Evolutionary conservation across 2,113 vertebrate species (phyloP).

Genomic region (Fulmarus glacialis): DNA sequence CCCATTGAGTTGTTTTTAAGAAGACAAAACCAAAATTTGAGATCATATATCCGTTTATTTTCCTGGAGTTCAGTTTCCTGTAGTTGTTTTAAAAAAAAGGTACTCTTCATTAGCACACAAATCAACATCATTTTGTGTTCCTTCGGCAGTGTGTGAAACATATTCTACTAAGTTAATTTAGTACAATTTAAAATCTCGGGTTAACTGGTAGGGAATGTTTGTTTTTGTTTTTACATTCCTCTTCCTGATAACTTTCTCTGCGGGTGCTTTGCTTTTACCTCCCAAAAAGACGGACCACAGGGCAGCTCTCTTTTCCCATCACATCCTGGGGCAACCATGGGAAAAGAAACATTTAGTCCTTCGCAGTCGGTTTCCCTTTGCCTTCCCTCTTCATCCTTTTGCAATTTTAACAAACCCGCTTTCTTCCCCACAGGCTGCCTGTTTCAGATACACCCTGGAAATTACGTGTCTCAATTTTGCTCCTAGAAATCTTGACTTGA

Average conservation of each 20-base stretch:
- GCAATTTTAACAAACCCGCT: background rate
- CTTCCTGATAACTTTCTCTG: background rate
- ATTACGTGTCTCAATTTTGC: slow-evolving; percentile 9
- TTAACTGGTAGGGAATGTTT: background rate
- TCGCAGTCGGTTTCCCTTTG: background rate
- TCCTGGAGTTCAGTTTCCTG: background rate
- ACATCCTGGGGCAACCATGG: background rate
- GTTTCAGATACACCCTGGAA: slow-evolving; percentile 26
- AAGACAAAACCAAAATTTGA: background rate
- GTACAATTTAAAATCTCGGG: background rate
- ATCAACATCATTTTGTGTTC: background rate
- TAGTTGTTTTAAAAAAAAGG: background rate
- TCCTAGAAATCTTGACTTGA: slow-evolving; percentile 35
- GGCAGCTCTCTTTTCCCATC: background rate
- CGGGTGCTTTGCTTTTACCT: background rate
- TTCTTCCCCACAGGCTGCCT: background rate
- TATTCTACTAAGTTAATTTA: background rate
- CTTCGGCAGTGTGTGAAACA: background rate
- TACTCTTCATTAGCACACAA: background rate
- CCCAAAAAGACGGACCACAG: background rate
- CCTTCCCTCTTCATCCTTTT: background rate
- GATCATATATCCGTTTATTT: background rate
- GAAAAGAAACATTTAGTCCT: background rate
- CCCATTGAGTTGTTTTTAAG: background rate
- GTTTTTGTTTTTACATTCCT: background rate